Percentiles rank a stretch among this genome's conserved stretches.
Conservation (phyloP, 2,888 invertebrate genomes). For the Galeruca laticollis region DNA sequence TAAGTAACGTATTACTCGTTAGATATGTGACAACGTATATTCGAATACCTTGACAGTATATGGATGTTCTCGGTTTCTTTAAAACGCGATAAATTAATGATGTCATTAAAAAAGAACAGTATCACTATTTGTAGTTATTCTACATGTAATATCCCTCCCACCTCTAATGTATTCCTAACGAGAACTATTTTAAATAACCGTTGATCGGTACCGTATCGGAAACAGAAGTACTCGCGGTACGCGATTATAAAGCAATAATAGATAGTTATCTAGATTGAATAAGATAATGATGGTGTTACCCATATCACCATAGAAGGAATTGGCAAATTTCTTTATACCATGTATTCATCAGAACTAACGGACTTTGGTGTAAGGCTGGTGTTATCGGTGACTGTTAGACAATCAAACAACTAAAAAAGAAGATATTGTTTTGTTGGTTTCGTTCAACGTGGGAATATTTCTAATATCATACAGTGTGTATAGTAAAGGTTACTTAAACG, state of each 20-base stretch:
- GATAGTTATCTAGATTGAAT: slow-evolving; percentile 29
- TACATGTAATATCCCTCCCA: too few species aligned
- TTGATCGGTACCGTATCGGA: slow-evolving; percentile 25
- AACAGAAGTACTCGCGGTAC: slow-evolving; percentile 23
- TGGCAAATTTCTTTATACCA: slow-evolving; percentile 26
- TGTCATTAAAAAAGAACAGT: too few species aligned
- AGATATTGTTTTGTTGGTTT: neutral
- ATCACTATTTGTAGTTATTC: too few species aligned
- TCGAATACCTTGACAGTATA: neutral
- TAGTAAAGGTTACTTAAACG: neutral
- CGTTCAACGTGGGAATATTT: neutral
- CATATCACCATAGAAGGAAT: slow-evolving; percentile 26
- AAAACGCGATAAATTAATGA: too few species aligned
- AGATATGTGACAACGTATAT: neutral
- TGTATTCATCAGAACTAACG: slow-evolving; percentile 28
- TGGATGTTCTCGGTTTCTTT: neutral
- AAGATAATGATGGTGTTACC: slow-evolving; percentile 27
- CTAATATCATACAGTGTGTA: neutral
- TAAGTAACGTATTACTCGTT: neutral
- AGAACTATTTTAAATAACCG: slow-evolving; percentile 20
- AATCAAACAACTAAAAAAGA: neutral
- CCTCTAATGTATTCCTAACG: neutral
- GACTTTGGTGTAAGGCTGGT: slow-evolving; percentile 14
- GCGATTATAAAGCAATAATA: slow-evolving; percentile 21
- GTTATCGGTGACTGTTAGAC: slow-evolving; percentile 9